Percentiles rank a stretch among this genome's conserved stretches.
These are phyloP conservation scores for Stercorarius parasiticus DNA, from an alignment of 2,113 vertebrate species.

Conservation along the genomic window DNA sequence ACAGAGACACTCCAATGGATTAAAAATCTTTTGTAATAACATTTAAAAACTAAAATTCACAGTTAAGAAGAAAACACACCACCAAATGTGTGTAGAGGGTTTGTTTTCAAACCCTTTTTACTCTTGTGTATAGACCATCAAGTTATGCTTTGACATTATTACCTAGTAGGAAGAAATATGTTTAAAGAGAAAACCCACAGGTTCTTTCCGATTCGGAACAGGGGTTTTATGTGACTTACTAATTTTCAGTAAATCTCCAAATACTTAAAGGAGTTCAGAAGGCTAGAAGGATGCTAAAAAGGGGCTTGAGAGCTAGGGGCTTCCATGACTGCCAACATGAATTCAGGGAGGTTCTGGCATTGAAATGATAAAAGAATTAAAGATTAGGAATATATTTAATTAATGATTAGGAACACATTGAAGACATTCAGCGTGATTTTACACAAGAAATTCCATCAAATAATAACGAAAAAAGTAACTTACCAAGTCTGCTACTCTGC, in stretches of 20 bases:
- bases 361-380: not conserved
- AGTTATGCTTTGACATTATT: not conserved
- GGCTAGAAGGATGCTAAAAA: not conserved
- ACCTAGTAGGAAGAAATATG: not conserved
- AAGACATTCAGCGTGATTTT: not conserved
- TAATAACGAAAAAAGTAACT: not conserved
- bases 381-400: not conserved
- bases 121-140: not conserved
- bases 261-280: not conserved
- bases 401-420: not conserved
- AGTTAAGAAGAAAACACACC: not conserved
- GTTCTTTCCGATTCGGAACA: not conserved
- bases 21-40: not conserved
- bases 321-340: not conserved
- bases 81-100: accelerated
- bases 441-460: not conserved
- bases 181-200: not conserved
- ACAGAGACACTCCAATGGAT: not conserved
- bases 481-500: conserved; percentile 93
- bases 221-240: not conserved
- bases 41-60: not conserved
- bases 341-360: not conserved
- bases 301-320: not conserved
- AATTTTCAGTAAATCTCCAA: not conserved
- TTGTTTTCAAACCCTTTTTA: not conserved